These are phyloP conservation scores for Platyscapa corneri DNA, from an alignment of 1,140 invertebrate genomes.

Conservation along the genomic window DNA sequence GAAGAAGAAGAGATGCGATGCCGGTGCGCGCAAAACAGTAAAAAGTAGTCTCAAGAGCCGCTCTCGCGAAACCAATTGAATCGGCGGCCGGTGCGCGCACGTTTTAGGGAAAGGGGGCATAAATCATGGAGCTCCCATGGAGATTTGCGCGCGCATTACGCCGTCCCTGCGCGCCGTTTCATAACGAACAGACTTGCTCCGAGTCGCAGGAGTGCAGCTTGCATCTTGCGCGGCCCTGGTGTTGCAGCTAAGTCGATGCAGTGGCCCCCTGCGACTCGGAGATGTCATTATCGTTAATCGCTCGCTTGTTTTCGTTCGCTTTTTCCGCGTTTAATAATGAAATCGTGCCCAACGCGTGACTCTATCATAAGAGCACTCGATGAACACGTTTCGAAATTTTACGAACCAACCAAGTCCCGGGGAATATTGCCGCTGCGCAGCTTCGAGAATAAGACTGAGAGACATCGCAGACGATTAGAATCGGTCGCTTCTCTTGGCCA, in stretches of 20 bases:
- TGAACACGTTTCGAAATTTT: conserved; percentile 28
- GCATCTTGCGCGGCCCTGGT: neutral
- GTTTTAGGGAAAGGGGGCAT: conserved; percentile 3
- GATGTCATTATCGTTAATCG: conserved; percentile 30
- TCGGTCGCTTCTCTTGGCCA: neutral
- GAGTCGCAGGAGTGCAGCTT: too few species aligned
- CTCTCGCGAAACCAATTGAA: conserved; percentile 14
- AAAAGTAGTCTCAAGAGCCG: conserved; percentile 31
- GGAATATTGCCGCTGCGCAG: neutral
- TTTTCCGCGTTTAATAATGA: conserved; percentile 28
- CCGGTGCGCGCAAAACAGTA: neutral
- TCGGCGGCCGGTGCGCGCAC: neutral
- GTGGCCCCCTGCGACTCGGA: neutral
- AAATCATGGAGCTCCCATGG: neutral
- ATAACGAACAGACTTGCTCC: neutral
- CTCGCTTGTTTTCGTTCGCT: neutral
- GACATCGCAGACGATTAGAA: neutral
- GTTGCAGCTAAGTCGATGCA: conserved; percentile 9
- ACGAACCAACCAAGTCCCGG: neutral
- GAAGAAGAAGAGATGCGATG: neutral
- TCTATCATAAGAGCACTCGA: neutral
- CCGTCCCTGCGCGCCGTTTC: neutral
- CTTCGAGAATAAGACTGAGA: conserved; percentile 8
- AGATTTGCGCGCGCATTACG: neutral
- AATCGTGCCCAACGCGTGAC: neutral